Evolutionary conservation across 2,113 vertebrate species (phyloP).

Genomic region (Leucopternis melanops): DNA sequence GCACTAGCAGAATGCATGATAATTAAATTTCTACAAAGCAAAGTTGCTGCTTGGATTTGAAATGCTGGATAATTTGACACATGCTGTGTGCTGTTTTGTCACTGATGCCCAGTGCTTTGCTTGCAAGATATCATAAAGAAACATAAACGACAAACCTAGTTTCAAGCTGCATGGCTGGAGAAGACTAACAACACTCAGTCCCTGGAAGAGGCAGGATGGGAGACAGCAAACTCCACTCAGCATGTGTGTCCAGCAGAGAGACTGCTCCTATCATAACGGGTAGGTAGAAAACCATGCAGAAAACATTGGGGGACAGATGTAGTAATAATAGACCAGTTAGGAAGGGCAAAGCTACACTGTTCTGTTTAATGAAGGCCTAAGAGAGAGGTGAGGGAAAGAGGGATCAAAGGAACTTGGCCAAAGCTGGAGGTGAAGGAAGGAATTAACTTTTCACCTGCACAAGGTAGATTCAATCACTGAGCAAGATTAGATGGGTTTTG

Average conservation of each 20-base stretch:
- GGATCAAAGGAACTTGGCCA: background rate
- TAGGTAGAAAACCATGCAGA: background rate
- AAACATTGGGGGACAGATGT: fast-evolving
- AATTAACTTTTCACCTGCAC: background rate
- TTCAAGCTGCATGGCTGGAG: background rate
- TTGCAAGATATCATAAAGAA: background rate
- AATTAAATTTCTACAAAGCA: background rate
- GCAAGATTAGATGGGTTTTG: background rate
- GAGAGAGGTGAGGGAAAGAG: background rate
- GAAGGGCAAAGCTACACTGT: background rate
- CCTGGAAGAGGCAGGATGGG: background rate
- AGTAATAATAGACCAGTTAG: background rate
- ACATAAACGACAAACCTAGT: background rate
- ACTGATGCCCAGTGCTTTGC: background rate
- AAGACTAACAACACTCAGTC: background rate
- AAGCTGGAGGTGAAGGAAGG: background rate
- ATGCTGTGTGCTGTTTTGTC: background rate
- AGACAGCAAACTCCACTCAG: background rate
- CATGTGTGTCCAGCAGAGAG: fast-evolving
- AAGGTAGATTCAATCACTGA: background rate
- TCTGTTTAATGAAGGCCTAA: background rate
- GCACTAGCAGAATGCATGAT: background rate
- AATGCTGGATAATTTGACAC: background rate
- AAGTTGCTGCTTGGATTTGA: background rate
- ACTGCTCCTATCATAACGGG: fast-evolving